Conservation (phyloP, 2,888 invertebrate species). For the Diabrotica balteata region DNA sequence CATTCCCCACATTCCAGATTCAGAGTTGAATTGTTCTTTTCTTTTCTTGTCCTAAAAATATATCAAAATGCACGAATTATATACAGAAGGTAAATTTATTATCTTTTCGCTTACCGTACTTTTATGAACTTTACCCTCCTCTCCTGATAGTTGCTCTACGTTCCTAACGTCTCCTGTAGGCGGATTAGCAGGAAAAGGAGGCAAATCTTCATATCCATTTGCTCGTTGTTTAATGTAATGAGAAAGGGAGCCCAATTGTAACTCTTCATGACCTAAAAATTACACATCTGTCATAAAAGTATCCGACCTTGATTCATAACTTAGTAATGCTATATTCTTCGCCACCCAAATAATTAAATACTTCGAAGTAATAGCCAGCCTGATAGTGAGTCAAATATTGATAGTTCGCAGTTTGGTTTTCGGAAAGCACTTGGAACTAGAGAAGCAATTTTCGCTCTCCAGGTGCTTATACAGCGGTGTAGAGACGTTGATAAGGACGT, state of each 20-base stretch:
- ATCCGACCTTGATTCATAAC: no score
- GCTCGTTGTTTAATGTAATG: conserved; percentile 90
- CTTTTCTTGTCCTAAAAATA: conserved; percentile 44
- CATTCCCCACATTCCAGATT: no score
- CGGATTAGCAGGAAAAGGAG: conserved; percentile 78
- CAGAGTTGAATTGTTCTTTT: conserved; percentile 52
- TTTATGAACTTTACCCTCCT: conserved; percentile 50
- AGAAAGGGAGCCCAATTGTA: conserved; percentile 93
- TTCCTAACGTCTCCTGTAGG: conserved; percentile 82
- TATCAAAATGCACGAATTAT: background rate
- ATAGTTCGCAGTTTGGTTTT: no score
- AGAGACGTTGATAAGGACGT: no score
- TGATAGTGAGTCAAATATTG: no score
- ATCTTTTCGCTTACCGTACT: conserved; percentile 36
- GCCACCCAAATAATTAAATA: no score
- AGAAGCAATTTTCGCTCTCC: no score
- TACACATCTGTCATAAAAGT: conserved; percentile 8
- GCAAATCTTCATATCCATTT: conserved; percentile 87
- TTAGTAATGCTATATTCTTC: no score
- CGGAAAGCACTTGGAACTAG: no score
- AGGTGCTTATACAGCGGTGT: no score
- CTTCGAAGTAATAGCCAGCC: no score
- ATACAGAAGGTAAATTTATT: background rate
- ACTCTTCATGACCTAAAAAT: conserved; percentile 77
- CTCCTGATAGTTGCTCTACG: conserved; percentile 63